Evolutionary conservation across 2,888 invertebrate genomes (phyloP), one percentile per base, ranked within the genome.

Genomic region (Acronicta aceris): DNA sequence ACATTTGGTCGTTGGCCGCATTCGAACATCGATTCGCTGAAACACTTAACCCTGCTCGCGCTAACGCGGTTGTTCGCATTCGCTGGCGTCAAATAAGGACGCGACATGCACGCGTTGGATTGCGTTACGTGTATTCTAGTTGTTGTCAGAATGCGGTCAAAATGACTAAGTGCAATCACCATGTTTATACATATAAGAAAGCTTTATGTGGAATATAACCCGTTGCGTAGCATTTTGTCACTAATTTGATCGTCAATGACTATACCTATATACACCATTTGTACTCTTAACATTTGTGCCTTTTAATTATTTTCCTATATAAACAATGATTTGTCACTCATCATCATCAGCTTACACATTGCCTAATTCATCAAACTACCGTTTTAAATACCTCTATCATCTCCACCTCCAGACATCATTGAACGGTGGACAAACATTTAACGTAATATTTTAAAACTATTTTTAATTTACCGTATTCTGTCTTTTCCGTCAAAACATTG

Each of bases 1-100:
- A 62, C 71, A 77, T 71, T 74, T 78, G 65, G 76, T 67, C 72
- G 64, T 53, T 74, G 74, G 68, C 76, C 74, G 77, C 77, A 77
- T 77, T 77, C 74, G 46, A 76, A 63, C 63, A 63, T 55, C 65
- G 66, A 72, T 76, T 74, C 75, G 60, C 46, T 61, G 72, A 74
- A 76, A 72, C 70, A 72, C 59, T 74, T 74, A 72, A 74, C 77
- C 65, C 67, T 64, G 54, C 60, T 41, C 53, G 49, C 63, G 72
- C 64, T 64, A 48, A 57, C 59, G 57, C 54, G 25, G 42, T 58
- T 56, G 59, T 41, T 69, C 48, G 58, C 53, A 43, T 65, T 63
- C 60, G 53, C 58, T 63, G 45, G 38, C 48, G 13, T 45, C 48
- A 43, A 69, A 65, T 69, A 63, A 58, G 58, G 50, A 64, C 52